Base-by-base conservation (phyloP, 2,888 invertebrate species). In the Lasioglossum oenotherae region DNA sequence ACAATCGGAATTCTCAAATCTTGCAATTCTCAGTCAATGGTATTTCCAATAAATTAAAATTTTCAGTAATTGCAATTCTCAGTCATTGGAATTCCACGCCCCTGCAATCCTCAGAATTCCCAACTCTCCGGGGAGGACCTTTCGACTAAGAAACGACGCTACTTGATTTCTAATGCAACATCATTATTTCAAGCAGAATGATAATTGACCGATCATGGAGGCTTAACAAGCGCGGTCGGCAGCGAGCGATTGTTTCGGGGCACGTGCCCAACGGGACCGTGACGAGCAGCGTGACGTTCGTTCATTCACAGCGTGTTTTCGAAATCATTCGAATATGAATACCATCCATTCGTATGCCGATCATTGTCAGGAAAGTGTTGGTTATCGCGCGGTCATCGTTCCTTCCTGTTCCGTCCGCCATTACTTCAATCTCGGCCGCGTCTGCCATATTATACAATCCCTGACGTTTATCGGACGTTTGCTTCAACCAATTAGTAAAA, bases 151-250 rank as follows among this genome's bases (percentile, higher is more conserved):
- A 23, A 41, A 41, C 41, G 71, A 69, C 23, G 71, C 23, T 41
- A 71, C 14, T 71, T 71, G 67, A 69, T 71, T 71, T 71, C 71
- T 38, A 71, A 38, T 41, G 71, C 71, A 78, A 89, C 90, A 88
- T 90, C 91, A 90, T 89, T 90, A 92, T 89, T 91, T 91, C 88
- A 84, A 88, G 88, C 74, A 85, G 88, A 89, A 86, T 86, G 77
- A 86, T 85, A 84, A 89, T 90, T 87, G 88, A 87, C 87, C 88
- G 80, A 89, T 84, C 71, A 71, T 41, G 38, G 41, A 71, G 71
- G 76, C 79, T 87, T 73, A 80, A 72, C 78, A 60, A 78, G 76
- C 79, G 74, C 72, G 31, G 78, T 75, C 64, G 71, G 76, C 69
- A 72, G 49, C 78, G 64, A 38, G 46, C 80, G 81, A 89, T 87